These are phyloP conservation scores for Fringilla coelebs DNA, from an alignment of 2,797 vertebrate genomes.

Conservation along the genomic window DNA sequence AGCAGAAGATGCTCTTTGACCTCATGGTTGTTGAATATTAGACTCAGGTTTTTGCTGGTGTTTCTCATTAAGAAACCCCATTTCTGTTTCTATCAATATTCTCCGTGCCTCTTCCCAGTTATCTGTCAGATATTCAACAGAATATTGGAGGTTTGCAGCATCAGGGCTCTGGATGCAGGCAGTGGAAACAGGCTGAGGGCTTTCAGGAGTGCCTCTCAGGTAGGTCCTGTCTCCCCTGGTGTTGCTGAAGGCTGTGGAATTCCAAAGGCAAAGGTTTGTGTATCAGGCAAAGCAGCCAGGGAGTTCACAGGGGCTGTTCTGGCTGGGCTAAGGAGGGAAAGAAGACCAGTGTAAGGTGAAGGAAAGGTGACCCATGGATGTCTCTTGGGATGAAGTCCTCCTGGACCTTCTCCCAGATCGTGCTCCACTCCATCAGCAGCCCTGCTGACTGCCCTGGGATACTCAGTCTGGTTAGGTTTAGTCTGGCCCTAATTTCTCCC, in stretches of 20 bases:
- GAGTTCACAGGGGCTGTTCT: not conserved
- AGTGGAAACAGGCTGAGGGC: not conserved
- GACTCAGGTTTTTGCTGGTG: not conserved
- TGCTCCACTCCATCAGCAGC: not conserved
- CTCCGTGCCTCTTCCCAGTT: not conserved
- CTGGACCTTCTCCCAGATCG: not conserved
- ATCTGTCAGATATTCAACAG: not conserved
- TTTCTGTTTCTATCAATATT: not conserved
- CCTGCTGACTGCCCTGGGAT: not conserved
- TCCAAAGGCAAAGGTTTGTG: not conserved
- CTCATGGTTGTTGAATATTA: not conserved
- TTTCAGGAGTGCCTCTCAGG: not conserved
- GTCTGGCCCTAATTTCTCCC: slow-evolving; percentile 18
- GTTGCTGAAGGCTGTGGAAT: not conserved
- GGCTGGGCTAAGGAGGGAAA: not conserved
- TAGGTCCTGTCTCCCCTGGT: not conserved
- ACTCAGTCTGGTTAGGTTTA: not conserved
- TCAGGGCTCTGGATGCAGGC: not conserved
- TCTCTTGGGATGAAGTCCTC: not conserved
- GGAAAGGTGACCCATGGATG: not conserved
- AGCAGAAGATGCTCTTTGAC: not conserved
- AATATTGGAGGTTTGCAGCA: not conserved
- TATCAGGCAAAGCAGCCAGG: not conserved
- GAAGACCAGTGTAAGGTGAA: not conserved
- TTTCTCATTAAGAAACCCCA: not conserved